Evolutionary conservation across 2,888 invertebrate genomes (phyloP), one percentile per base, ranked within the genome.

Genomic region (Diarsia rubi): DNA sequence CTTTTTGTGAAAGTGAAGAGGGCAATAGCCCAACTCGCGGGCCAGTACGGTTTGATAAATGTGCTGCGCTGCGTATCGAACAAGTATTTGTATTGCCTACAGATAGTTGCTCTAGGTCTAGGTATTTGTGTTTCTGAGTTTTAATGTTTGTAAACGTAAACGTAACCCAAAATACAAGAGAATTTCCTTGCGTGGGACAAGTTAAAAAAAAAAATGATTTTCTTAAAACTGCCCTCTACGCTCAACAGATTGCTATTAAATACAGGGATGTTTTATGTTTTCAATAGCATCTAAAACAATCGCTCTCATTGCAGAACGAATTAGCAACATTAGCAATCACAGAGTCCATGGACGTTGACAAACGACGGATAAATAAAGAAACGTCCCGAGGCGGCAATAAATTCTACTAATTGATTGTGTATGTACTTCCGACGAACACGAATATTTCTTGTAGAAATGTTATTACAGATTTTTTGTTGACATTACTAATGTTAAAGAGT

Each of bases 361-460:
- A 90, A 91, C 86, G 91, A 88, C 72, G 75, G 71, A 86, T 86
- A 89, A 88, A 90, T 86, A 91, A 91, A 89, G 86, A 88, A 88
- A 88, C 82, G 84, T 80, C 84, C 80, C 72, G 82, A 75, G 70
- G 72, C 81, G 71, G 79, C 90, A 75, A 89, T 88, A 86, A 75
- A 85, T 85, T 80, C 72, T 69, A 54, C 83, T 88, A 82, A 88
- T 84, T 86, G 84, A 82, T 84, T 52, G 59, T 60, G 62, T 73
- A 65, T 78, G 72, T 79, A 79, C 70, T 80, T 69, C 63, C 75
- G n/a, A 27, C 60, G 1, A 65, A 79, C 60, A 44, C 59, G 65
- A 83, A 86, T 81, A 70, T 82, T 79, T 73, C 63, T 69, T 71
- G 59, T 66, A 67, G 49, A 69, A 24, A 60, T 60, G 66, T 63